Percentiles rank a stretch among this genome's conserved stretches.
These are phyloP conservation scores for Lordiphosa collinella DNA, from an alignment of 1,140 invertebrate species.

Conservation along the genomic window DNA sequence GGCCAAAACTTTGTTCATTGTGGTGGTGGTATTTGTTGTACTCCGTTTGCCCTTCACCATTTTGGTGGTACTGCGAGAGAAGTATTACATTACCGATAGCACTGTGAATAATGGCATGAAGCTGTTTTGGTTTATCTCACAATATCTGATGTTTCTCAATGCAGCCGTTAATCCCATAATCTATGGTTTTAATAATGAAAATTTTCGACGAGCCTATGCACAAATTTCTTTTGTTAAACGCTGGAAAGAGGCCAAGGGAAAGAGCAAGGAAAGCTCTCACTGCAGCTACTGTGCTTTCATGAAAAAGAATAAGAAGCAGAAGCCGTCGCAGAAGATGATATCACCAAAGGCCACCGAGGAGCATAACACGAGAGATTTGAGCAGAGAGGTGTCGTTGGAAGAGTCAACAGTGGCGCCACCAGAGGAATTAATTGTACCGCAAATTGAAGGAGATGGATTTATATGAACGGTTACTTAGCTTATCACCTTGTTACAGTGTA, in stretches of 20 bases:
- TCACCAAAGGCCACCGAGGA: not conserved
- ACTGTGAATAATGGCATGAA: constrained; percentile 80
- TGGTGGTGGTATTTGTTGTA: constrained; percentile 84
- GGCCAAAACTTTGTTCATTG: constrained; percentile 85
- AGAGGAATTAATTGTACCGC: not conserved
- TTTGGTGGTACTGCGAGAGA: constrained; percentile 83
- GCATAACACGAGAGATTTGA: not conserved
- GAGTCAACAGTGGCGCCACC: not conserved
- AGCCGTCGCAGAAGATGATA: not conserved
- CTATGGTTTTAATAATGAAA: constrained; percentile 86
- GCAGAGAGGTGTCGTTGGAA: constrained; percentile 3
- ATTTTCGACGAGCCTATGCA: constrained; percentile 83
- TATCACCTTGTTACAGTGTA: not conserved
- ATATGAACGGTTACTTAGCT: constrained; percentile 24
- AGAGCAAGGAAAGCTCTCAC: constrained; percentile 2
- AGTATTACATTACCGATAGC: constrained; percentile 70
- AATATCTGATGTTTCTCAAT: constrained; percentile 85
- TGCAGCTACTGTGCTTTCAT: constrained; percentile 60
- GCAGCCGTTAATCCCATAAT: constrained; percentile 87
- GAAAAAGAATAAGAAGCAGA: constrained; percentile 12
- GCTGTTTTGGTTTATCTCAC: constrained; percentile 84
- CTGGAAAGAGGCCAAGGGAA: not conserved
- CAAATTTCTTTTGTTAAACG: constrained; percentile 53
- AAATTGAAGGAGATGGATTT: constrained; percentile 45
- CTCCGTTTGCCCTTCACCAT: constrained; percentile 86